Conservation (phyloP, 2,113 vertebrate genomes). For the Lamprologus callipterus region DNA sequence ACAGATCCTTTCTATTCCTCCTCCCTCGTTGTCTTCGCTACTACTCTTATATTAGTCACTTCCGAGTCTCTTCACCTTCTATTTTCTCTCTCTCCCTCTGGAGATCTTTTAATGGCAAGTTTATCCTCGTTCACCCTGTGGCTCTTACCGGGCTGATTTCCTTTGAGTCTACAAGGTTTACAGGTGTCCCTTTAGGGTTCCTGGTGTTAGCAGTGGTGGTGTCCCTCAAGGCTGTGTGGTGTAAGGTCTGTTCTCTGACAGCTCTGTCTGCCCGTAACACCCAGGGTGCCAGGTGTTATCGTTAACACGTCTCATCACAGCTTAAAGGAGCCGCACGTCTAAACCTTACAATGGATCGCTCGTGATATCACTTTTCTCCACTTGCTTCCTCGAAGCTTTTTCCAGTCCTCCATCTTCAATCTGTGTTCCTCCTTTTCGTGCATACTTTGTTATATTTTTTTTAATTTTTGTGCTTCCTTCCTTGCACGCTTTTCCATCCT, state of each 20-base stretch:
- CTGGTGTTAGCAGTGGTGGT: not conserved
- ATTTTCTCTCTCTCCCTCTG: constrained; percentile 7
- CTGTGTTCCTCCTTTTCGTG: not conserved
- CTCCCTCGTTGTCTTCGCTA: not conserved
- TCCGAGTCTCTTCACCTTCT: not conserved
- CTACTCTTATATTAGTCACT: constrained; percentile 11
- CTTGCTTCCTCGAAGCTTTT: not conserved
- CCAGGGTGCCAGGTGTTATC: not conserved
- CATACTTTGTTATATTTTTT: not conserved
- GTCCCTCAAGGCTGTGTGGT: not conserved
- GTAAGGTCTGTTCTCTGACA: constrained; percentile 13
- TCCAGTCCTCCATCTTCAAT: not conserved
- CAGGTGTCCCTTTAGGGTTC: constrained; percentile 32
- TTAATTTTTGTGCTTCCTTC: not conserved
- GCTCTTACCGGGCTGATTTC: constrained; percentile 28
- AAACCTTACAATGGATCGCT: not conserved
- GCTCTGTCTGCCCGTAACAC: not conserved
- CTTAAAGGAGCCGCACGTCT: not conserved
- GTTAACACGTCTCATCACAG: not conserved
- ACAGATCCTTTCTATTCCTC: not conserved
- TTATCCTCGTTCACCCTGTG: constrained; percentile 7
- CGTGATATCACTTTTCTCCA: not conserved
- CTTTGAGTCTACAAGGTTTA: constrained; percentile 29
- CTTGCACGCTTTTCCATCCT: not conserved
- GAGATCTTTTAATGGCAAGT: constrained; percentile 34